Evolutionary conservation across 1,140 invertebrate genomes (phyloP), one percentile per base, ranked within the genome.

Genomic region (Sarcophaga peregrina): DNA sequence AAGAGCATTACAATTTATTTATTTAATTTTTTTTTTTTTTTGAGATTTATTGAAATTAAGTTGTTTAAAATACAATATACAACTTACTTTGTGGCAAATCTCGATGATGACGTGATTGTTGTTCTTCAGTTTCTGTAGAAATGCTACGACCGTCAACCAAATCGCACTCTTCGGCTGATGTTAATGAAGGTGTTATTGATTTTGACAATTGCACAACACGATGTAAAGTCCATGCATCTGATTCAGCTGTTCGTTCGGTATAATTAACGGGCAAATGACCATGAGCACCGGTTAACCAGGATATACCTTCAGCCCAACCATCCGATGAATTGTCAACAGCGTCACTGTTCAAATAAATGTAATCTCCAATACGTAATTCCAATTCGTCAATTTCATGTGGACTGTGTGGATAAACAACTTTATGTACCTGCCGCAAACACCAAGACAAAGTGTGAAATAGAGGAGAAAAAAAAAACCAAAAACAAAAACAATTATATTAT

Each of bases 201-300:
- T 92, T 84, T 83, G 91, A 88, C 83, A 95, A 91, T 45, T 92
- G 92, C 10, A 95, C 91, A 20, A 94, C 93, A 87, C 93, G 93
- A 87, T 98, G 96, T 48, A 97, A 87, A 6, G 96, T 97, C 97
- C 97, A 98, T 2, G 96, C 95, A 91, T 97, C 96, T 3, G 96
- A 97, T 87, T 97, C 96, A 0, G 96, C 94, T 0, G 95, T 96
- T 54, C 95, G 92, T 87, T 95, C 94, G 0, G 96, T 96, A 84
- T 96, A 96, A 86, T 95, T 95, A 73, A 94, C 93, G 0, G 96
- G 96, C 85, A 97, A 91, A 86, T 94, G 94, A 0, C 96, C 96
- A 17, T 93, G 93, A 81, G 92, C 93, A 46, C 96, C 97, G 10
- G 96, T 97, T 20, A 97, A 91, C 96, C 96, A 97, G 0, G 96